Conservation (phyloP, 2,113 vertebrate species). For the Origma solitaria region DNA sequence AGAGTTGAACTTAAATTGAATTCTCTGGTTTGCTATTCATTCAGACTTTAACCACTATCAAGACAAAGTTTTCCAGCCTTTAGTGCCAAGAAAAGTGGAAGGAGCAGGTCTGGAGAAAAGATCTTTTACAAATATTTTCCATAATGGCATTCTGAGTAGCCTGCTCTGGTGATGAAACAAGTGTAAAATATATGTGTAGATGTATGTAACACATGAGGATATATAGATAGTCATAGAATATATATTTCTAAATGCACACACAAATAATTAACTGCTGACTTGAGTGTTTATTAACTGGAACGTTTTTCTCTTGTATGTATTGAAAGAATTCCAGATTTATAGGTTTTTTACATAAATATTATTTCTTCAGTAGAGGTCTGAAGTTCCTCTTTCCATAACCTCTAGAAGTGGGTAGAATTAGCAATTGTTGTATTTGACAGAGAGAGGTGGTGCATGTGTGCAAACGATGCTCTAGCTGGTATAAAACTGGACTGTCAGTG, state of each 20-base stretch:
- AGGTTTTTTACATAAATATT: not conserved
- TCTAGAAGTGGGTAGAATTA: not conserved
- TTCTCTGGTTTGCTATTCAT: conserved; percentile 49
- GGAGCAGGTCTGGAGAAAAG: not conserved
- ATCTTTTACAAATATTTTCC: not conserved
- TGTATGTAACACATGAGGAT: not conserved
- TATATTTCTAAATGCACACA: not conserved
- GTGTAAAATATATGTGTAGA: not conserved
- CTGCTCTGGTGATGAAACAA: not conserved
- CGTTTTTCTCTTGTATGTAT: not conserved
- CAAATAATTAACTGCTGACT: not conserved
- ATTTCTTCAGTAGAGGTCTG: not conserved
- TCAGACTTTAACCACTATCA: conserved; percentile 27
- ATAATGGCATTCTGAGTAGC: not conserved
- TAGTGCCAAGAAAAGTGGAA: not conserved
- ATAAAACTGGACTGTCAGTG: not conserved
- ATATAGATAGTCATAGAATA: not conserved
- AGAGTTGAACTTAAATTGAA: conserved; percentile 25
- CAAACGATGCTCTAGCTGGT: not conserved
- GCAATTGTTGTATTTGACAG: not conserved
- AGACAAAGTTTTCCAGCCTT: conserved; percentile 24
- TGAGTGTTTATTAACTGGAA: not conserved
- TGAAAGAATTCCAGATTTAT: not conserved
- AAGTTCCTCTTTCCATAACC: not conserved
- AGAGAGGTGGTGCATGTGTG: not conserved